phyloP scores from a whole-genome alignment of 2,888 invertebrate genomes.

The Elysia crispata region DNA sequence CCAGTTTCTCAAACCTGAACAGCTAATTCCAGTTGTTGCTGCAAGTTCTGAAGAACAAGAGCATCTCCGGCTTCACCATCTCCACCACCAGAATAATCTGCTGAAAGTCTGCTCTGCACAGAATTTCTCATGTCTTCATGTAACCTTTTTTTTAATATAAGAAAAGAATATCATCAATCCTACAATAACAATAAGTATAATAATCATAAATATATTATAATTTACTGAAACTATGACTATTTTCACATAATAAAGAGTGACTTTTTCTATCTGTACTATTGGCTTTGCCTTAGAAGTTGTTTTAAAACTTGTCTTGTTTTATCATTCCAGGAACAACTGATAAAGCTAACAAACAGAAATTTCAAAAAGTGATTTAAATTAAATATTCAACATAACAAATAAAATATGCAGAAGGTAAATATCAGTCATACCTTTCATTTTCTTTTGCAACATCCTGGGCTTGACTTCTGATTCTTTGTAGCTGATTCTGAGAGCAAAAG shows the following conservation, averaged over 20 bases:
- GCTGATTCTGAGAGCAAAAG: slow-evolving; percentile 42
- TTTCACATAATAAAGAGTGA: too few species aligned
- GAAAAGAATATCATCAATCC: neutral
- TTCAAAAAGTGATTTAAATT: neutral
- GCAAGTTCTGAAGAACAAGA: slow-evolving; percentile 41
- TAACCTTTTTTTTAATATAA: slow-evolving; percentile 24
- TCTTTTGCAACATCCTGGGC: slow-evolving; percentile 41
- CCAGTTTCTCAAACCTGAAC: slow-evolving; percentile 39
- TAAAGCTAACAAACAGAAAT: neutral
- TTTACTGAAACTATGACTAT: neutral
- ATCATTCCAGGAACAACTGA: neutral
- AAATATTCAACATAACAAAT: neutral
- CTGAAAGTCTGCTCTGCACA: slow-evolving; percentile 6
- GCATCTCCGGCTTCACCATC: slow-evolving; percentile 30
- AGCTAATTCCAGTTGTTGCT: slow-evolving; percentile 49
- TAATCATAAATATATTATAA: neutral
- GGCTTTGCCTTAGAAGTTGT: too few species aligned
- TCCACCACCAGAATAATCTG: slow-evolving; percentile 11
- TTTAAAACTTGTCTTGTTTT: too few species aligned
- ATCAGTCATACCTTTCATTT: slow-evolving; percentile 49
- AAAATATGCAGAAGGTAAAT: neutral
- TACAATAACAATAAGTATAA: too few species aligned
- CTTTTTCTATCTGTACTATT: neutral
- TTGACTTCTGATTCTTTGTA: slow-evolving; percentile 40
- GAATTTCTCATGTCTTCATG: slow-evolving; percentile 44